Evolutionary conservation across 1,140 invertebrate genomes (phyloP), one percentile per base, ranked within the genome.

Genomic region (Atta colombica): DNA sequence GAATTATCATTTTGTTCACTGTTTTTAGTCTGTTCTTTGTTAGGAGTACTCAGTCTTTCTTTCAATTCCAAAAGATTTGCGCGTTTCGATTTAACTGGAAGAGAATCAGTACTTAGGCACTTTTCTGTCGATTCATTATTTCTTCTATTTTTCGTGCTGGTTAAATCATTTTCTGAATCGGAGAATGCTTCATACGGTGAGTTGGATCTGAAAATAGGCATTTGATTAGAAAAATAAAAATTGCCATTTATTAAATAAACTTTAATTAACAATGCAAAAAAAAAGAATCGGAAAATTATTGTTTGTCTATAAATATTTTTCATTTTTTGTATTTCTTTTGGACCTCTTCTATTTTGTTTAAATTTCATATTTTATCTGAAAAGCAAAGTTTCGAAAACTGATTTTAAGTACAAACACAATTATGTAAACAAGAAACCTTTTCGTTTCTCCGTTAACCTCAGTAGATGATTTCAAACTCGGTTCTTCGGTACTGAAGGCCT

Each of bases 61-160:
- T 92, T 93, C 6, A 92, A 72, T 68, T 94, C 92, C 6, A 93
- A 18, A 12, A 92, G 86, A 66, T 93, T 92, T 0, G 85, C 84
- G 1, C 85, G 85, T 78, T 93, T 93, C 1, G 90, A 89, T 92
- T 93, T 86, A 86, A 90, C 81, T 85, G 91, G 31, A 35, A 92
- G 82, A 58, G 92, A 92, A 77, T 94, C 93, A 18, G 89, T 91
- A 82, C 92, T 94, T 82, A 93, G 90, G 89, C 94, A 94, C 92
- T 95, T 94, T 81, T 94, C 94, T 65, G 92, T 92, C 21, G 94
- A 93, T 55, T 88, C 85, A 14, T 87, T 89, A 87, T 94, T 94
- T 72, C 88, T 94, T 35, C 85, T 89, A 69, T 95, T 95, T 77
- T 93, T 94, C 10, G 90, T 89, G 14, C 77, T 90, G 1, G 86